Percentiles rank a stretch among this genome's conserved stretches.
Conservation (phyloP, 2,888 invertebrate species). For the Parascotia fuliginaria region DNA sequence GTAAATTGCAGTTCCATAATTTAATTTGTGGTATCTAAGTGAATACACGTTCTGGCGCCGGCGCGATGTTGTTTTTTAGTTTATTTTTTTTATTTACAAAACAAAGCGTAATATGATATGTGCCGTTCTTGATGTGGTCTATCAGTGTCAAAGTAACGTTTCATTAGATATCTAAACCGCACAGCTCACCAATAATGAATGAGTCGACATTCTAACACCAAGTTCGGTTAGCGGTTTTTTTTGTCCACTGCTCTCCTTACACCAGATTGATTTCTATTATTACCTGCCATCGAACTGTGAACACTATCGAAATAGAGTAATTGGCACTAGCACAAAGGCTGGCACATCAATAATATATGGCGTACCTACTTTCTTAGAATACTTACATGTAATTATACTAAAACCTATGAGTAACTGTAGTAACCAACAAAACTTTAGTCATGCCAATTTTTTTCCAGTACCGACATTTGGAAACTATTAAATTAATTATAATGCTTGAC, state of each 20-base stretch:
- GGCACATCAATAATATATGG: constrained; percentile 48
- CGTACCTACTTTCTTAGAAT: constrained; percentile 45
- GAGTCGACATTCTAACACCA: constrained; percentile 65
- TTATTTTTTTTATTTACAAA: constrained; percentile 32
- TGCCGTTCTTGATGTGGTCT: constrained; percentile 56
- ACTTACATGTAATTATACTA: constrained; percentile 39
- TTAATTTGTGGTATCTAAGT: neutral
- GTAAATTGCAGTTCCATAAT: neutral
- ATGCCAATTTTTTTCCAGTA: neutral
- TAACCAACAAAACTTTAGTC: neutral
- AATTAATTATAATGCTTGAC: constrained; percentile 6
- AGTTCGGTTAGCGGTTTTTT: constrained; percentile 78
- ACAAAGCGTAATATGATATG: constrained; percentile 46
- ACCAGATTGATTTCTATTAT: constrained; percentile 76
- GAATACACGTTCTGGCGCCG: neutral
- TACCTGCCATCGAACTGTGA: constrained; percentile 63
- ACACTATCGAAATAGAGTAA: constrained; percentile 70
- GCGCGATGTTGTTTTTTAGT: neutral
- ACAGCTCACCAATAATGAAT: constrained; percentile 69
- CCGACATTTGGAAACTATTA: constrained; percentile 14
- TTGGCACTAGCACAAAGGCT: constrained; percentile 56
- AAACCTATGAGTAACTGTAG: constrained; percentile 26
- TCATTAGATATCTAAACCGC: constrained; percentile 76
- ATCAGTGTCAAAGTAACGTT: constrained; percentile 63
- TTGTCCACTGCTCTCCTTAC: constrained; percentile 71